Percentiles rank a stretch among this genome's conserved stretches.
Conservation (phyloP, 1,140 invertebrate species). For the Aplysia californica region DNA sequence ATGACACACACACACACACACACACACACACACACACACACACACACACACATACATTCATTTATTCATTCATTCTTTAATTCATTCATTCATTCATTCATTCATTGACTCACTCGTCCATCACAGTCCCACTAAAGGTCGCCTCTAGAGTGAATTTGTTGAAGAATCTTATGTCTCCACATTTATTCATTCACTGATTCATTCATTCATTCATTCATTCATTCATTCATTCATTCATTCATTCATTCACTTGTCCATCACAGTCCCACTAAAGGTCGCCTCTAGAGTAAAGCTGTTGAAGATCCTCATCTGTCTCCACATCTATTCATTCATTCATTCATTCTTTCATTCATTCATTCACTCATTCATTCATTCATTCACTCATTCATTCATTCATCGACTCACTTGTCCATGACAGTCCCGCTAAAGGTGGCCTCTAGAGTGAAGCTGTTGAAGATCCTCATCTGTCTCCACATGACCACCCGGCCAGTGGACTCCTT, state of each 20-base stretch:
- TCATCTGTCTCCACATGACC: slow-evolving; percentile 67
- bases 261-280: slow-evolving; percentile 66
- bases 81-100: too few species aligned
- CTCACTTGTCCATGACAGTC: slow-evolving; percentile 61
- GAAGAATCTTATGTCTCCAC: slow-evolving; percentile 59
- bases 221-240: too few species aligned
- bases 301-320: slow-evolving; percentile 66
- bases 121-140: slow-evolving; percentile 65
- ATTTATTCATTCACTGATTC: too few species aligned
- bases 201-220: too few species aligned
- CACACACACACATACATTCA: too few species aligned
- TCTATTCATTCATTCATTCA: too few species aligned
- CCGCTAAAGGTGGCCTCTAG: slow-evolving; percentile 68
- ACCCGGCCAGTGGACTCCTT: slow-evolving; percentile 68
- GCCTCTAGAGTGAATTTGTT: slow-evolving; percentile 68
- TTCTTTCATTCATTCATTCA: too few species aligned
- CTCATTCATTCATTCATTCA: too few species aligned
- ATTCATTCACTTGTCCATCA: slow-evolving; percentile 60
- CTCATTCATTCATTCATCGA: too few species aligned
- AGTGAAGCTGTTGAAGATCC: slow-evolving; percentile 65
- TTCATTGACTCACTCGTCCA: slow-evolving; percentile 63
- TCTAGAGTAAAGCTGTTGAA: slow-evolving; percentile 67
- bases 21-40: too few species aligned
- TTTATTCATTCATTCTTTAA: too few species aligned
- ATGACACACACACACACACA: too few species aligned